A percentile compares a stretch with the other conserved stretches of the same genome.
phyloP scores from a whole-genome alignment of 2,797 vertebrate species.

The Pterois miles region DNA sequence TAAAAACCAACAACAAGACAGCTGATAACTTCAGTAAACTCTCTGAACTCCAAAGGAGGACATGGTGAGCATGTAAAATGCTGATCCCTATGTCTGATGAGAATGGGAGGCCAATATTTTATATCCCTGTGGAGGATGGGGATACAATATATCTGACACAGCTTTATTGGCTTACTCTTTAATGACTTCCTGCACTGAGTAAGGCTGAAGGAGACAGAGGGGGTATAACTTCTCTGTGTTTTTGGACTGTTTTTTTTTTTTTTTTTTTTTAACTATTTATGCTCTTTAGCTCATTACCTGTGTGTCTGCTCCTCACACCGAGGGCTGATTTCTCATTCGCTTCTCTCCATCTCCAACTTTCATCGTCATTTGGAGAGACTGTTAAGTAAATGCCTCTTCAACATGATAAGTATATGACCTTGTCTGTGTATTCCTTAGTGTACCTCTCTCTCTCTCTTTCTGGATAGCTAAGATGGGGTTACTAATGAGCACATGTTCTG shows the following conservation, averaged over 20 bases:
- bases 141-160: constrained; percentile 77
- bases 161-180: constrained; percentile 77
- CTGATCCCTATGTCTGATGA: constrained; percentile 68
- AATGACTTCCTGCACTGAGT: constrained; percentile 77
- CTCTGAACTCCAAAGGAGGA: constrained; percentile 74
- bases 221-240: constrained; percentile 51
- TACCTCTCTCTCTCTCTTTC: constrained; percentile 42
- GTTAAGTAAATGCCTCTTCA: constrained; percentile 62
- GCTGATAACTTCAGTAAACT: constrained; percentile 63
- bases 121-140: constrained; percentile 61
- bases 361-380: constrained; percentile 37
- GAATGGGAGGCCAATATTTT: constrained; percentile 66
- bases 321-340: not conserved
- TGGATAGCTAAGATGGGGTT: constrained; percentile 84
- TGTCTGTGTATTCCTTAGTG: constrained; percentile 60
- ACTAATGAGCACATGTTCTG: constrained; percentile 95
- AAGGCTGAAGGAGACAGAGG: constrained; percentile 49
- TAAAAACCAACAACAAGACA: constrained; percentile 61
- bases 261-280: constrained; percentile 47
- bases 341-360: constrained; percentile 4
- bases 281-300: constrained; percentile 21
- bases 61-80: constrained; percentile 61
- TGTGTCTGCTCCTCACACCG: constrained; percentile 25
- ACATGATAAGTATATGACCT: constrained; percentile 63
- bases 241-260: not conserved